Evolutionary conservation across 2,113 vertebrate genomes (phyloP), one percentile per base, ranked within the genome.

Genomic region (Cnemophilus loriae): DNA sequence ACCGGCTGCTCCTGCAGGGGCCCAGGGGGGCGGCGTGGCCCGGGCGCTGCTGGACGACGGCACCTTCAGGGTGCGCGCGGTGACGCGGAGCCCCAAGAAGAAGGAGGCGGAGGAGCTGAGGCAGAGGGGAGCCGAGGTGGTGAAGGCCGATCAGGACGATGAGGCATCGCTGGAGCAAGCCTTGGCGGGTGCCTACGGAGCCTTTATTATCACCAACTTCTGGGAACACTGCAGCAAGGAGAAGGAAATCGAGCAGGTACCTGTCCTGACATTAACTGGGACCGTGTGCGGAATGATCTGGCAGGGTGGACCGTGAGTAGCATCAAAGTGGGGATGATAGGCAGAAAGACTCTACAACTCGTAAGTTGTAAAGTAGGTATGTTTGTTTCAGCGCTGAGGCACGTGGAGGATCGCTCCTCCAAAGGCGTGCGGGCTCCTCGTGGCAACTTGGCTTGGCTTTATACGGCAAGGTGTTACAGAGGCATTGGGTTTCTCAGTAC

Each of bases 191-290:
- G 97, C 97, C 17, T 71, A 97, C 0, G 95, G 96, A 32, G 55
- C 97, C 74, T 98, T 98, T 84, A 55, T 98, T 3, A 97, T 98
- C 42, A 98, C 97, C 65, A 94, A 97, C 85, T 98, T 97, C 94
- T 98, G 98, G 98, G 97, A 98, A 15, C 96, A 95, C 46, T 92
- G 96, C 92, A 98, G 95, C 94, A 96, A 97, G 39, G 97, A 97
- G 56, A 97, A 89, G 15, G 98, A 98, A 78, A 64, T 97, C 3
- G 49, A 63, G 3, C 98, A 98, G 98, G 98, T 98, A 57, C 8
- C 22, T 4, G 9, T 9, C 23, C 16, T 53, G 8, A 10, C 35
- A 8, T n/a, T 16, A 42, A 4, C 13, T 13, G 57, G 41, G 30
- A n/a, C 13, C 30, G 0, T 1, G 0, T 11, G 39, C 0, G 0